phyloP scores from a whole-genome alignment of 2,888 invertebrate species.

The Lottia gigantea region DNA sequence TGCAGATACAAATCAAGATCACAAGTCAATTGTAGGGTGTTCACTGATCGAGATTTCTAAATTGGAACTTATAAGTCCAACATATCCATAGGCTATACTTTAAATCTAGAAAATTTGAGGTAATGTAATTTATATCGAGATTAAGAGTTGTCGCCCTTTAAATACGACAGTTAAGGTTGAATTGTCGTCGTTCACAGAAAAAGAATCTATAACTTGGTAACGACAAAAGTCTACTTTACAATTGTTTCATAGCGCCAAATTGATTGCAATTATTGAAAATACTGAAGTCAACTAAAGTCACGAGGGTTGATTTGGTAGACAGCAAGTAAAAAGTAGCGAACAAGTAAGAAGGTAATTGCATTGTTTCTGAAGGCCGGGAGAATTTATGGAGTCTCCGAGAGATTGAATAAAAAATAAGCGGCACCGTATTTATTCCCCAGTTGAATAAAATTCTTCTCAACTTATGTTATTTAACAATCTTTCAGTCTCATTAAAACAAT shows the following conservation, averaged over 20 bases:
- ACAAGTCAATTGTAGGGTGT: too few relatives aligned
- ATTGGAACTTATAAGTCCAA: too few relatives aligned
- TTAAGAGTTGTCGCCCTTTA: not conserved
- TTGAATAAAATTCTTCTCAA: conserved; percentile 1
- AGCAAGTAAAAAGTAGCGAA: not conserved
- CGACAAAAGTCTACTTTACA: not conserved
- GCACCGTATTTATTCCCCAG: conserved; percentile 1
- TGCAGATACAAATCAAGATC: too few relatives aligned
- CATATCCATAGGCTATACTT: too few relatives aligned
- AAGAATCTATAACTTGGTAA: too few relatives aligned
- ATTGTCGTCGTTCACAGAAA: too few relatives aligned
- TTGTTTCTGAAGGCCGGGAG: not conserved
- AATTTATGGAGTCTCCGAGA: conserved; percentile 1
- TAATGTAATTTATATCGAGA: too few relatives aligned
- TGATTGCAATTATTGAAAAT: not conserved
- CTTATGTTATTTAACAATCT: conserved; percentile 10
- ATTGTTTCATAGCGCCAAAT: conserved; percentile 9
- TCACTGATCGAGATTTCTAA: too few relatives aligned
- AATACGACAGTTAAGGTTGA: too few relatives aligned
- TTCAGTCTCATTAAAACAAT: conserved; percentile 9
- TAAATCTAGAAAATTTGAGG: too few relatives aligned
- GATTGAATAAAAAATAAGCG: not conserved
- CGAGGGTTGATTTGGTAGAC: not conserved
- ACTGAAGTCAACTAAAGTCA: too few relatives aligned
- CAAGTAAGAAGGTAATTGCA: not conserved